Evolutionary conservation across 2,113 vertebrate species (phyloP).

Genomic region (Polyodon spathula): DNA sequence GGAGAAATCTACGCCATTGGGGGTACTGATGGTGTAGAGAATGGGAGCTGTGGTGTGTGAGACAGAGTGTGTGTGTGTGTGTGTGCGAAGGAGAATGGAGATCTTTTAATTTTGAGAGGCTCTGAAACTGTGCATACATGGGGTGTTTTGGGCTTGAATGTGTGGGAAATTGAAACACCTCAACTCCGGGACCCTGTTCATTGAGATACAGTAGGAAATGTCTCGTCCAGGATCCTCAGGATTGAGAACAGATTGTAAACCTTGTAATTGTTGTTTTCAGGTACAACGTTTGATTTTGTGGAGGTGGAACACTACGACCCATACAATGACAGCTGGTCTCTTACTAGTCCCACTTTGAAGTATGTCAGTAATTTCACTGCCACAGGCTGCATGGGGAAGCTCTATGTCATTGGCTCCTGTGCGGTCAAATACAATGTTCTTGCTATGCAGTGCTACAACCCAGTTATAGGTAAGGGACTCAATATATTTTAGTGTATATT

Average conservation of each 20-base stretch:
- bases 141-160: too few relatives aligned
- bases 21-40: slow-evolving; percentile 56
- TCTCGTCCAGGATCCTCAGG: too few relatives aligned
- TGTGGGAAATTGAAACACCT: too few relatives aligned
- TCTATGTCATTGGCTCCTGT: slow-evolving; percentile 90
- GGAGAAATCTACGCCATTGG: slow-evolving; percentile 91
- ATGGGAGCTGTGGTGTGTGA: neutral
- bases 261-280: slow-evolving; percentile 40
- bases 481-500: neutral
- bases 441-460: slow-evolving; percentile 94
- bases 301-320: slow-evolving; percentile 91
- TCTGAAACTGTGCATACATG: too few relatives aligned
- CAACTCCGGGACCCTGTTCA: too few relatives aligned
- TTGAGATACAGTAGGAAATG: too few relatives aligned
- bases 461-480: slow-evolving; percentile 68
- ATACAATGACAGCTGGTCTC: slow-evolving; percentile 73
- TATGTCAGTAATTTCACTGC: slow-evolving; percentile 91
- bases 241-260: too few relatives aligned
- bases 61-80: too few relatives aligned
- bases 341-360: slow-evolving; percentile 70
- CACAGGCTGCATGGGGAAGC: slow-evolving; percentile 69
- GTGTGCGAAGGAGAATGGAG: too few relatives aligned
- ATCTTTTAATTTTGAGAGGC: too few relatives aligned
- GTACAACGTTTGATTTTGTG: slow-evolving; percentile 66
- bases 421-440: slow-evolving; percentile 88